Percentiles rank a stretch among this genome's conserved stretches.
phyloP scores from a whole-genome alignment of 2,797 vertebrate genomes.

The Heliangelus exortis region DNA sequence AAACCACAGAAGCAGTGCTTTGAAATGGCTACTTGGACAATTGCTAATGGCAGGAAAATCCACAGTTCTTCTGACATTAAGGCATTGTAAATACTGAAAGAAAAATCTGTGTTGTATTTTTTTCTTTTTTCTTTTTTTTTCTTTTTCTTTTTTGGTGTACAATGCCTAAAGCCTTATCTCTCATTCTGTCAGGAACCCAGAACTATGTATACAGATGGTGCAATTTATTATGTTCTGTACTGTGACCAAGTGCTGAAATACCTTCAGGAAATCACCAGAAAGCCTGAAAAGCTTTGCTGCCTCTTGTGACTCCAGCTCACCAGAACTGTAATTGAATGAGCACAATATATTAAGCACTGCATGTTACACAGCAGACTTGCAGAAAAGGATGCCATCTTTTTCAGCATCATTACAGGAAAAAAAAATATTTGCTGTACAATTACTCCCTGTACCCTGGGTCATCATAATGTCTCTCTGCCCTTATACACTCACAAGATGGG shows the following conservation, averaged over 20 bases:
- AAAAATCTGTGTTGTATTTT: slow-evolving; percentile 56
- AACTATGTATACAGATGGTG: slow-evolving; percentile 53
- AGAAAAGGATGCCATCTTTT: slow-evolving; percentile 10
- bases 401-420: slow-evolving; percentile 21
- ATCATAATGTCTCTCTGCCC: not conserved
- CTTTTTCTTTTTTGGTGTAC: not conserved
- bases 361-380: slow-evolving; percentile 23
- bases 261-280: slow-evolving; percentile 68
- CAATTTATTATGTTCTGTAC: slow-evolving; percentile 56
- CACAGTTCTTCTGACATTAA: slow-evolving; percentile 52
- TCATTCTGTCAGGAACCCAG: slow-evolving; percentile 62
- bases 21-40: not conserved
- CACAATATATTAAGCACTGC: slow-evolving; percentile 54
- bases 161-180: slow-evolving; percentile 66
- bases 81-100: slow-evolving; percentile 55
- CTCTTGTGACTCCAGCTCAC: slow-evolving; percentile 55
- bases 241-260: slow-evolving; percentile 69
- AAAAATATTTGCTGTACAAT: not conserved
- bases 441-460: not conserved
- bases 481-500: not conserved
- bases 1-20: not conserved
- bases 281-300: slow-evolving; percentile 63
- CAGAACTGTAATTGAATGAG: slow-evolving; percentile 67
- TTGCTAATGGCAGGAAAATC: slow-evolving; percentile 51
- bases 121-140: too few relatives aligned